phyloP scores from a whole-genome alignment of 2,797 vertebrate species.

The Pseudocheirus occidentalis region DNA sequence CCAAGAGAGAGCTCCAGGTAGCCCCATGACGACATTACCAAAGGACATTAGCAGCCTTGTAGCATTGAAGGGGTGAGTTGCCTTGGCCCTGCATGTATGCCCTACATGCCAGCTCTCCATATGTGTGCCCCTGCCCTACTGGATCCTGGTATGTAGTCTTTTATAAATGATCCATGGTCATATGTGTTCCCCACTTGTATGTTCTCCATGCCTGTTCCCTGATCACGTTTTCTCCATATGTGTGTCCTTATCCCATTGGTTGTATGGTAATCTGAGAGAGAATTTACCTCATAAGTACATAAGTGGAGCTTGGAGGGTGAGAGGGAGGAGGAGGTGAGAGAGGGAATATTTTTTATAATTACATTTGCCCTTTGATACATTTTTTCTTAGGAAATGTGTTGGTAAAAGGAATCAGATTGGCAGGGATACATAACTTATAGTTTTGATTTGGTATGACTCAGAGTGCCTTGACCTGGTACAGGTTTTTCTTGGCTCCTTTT shows the following conservation, averaged over 20 bases:
- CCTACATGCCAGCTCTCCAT: not conserved
- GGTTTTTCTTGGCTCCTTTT: not conserved
- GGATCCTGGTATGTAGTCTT: not conserved
- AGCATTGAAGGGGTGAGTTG: not conserved
- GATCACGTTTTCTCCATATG: not conserved
- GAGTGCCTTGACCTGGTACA: not conserved
- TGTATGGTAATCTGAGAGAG: not conserved
- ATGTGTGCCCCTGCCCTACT: not conserved
- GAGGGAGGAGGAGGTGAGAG: not conserved
- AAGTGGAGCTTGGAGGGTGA: not conserved
- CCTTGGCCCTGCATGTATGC: not conserved
- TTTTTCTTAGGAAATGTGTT: not conserved
- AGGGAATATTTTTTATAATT: not conserved
- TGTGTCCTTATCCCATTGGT: not conserved
- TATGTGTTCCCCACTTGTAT: not conserved
- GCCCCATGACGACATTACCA: no score
- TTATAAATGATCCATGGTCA: not conserved
- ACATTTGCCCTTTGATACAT: not conserved
- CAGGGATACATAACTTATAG: not conserved
- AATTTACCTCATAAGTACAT: not conserved
- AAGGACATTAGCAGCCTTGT: not conserved
- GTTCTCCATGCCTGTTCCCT: not conserved
- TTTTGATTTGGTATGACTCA: not conserved
- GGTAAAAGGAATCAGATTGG: not conserved
- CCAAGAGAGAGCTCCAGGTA: not conserved